Percentiles rank a stretch among this genome's conserved stretches.
Evolutionary conservation across 2,113 vertebrate species (phyloP).

Genomic region (Orycteropus afer): DNA sequence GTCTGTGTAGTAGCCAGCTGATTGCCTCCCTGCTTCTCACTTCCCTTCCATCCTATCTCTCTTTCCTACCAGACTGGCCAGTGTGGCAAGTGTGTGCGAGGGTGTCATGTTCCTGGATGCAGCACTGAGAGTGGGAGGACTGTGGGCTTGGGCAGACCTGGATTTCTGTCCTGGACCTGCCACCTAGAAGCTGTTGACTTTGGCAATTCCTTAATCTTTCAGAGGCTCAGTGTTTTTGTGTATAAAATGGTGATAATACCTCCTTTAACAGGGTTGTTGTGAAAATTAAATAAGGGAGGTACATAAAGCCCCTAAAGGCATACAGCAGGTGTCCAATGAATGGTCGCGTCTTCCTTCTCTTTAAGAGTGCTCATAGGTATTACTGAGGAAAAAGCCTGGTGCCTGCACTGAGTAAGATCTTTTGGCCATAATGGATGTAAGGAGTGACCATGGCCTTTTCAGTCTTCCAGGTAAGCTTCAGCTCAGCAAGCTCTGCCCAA

Average conservation of each 20-base stretch:
- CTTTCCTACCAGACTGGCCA: neutral
- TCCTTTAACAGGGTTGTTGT: conserved; percentile 1
- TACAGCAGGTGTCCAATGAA: neutral
- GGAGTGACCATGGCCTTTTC: rapidly evolving
- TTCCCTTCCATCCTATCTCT: neutral
- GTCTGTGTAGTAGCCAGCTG: neutral
- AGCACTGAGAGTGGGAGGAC: conserved; percentile 24
- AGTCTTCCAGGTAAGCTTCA: neutral
- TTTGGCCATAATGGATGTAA: too few relatives aligned
- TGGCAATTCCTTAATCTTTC: conserved; percentile 62
- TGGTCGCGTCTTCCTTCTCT: neutral
- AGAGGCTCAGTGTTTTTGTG: conserved; percentile 21
- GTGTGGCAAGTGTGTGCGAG: neutral
- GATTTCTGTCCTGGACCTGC: conserved; percentile 55
- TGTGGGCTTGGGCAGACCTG: conserved; percentile 42
- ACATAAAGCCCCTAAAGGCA: neutral
- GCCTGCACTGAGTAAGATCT: too few relatives aligned
- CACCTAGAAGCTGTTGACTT: conserved; percentile 64
- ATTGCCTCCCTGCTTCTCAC: neutral
- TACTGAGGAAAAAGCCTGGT: too few relatives aligned
- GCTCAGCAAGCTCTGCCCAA: neutral
- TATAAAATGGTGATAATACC: conserved; percentile 59
- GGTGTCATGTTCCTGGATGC: neutral
- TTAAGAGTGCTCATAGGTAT: neutral
- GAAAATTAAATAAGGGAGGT: neutral